Base-by-base conservation (phyloP, 37 sponge, comb jelly and placozoan genomes). In the Halisarca cf. caerulea region DNA sequence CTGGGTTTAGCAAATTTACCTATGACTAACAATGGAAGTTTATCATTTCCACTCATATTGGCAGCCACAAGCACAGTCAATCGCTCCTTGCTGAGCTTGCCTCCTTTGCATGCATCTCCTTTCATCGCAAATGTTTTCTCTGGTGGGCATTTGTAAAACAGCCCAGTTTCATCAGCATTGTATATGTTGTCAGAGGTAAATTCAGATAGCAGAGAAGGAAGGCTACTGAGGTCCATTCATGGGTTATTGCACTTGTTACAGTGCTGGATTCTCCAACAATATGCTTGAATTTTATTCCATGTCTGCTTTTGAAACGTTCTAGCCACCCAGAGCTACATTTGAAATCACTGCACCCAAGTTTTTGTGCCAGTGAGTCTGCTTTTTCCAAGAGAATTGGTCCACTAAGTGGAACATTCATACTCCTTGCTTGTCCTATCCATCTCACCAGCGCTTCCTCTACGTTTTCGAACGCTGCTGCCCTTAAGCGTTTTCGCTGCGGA, bases 161-260 rank as follows among this genome's bases (percentile, higher is more conserved):
- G 36, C 23, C 79, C 79, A 28, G 79, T 79, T 54, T 79, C 79
- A 79, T 79, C 79, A 7, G 79, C 79, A 79, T 79, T 79, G 55
- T 35, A 41, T 8, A 79, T 45, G 37, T 79, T 11, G 6, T 47
- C 79, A 45, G 79, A 9, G 25, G 5, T 37, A 37, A 37, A 71
- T 71, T 71, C 72, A 34, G 37, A 37, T 39, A 79, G 58, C 32
- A 79, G 35, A 20, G 30, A 25, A 21, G 79, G 79, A 7, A 79
- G 24, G 27, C 23, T 79, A 11, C 21, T 79, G 79, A 55, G 9
- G 24, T 41, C 79, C 58, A 79, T 24, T 55, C 30, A 45, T 41
- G 42, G 6, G 55, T 79, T 32, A 55, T 24, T 21, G 30, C 79
- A 18, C 33, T 15, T 17, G 79, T 23, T 34, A 79, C 79, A 25